These are phyloP conservation scores for Australoheros scitulus DNA, from an alignment of 2,113 vertebrate genomes.

Conservation along the genomic window DNA sequence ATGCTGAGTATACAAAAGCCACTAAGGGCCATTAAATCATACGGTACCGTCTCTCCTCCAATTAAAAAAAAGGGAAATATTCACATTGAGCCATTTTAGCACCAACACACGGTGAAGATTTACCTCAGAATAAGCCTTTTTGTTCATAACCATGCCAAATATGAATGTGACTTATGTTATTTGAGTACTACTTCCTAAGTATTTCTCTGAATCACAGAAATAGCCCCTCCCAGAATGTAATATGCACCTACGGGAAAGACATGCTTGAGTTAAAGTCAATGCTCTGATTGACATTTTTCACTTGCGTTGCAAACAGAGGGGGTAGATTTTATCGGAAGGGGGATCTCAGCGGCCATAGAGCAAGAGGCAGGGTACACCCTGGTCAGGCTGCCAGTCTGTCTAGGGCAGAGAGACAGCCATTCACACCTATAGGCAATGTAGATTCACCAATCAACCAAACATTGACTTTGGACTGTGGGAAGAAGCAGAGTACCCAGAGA, in stretches of 20 bases:
- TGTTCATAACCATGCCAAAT: neutral
- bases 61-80: neutral
- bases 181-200: neutral
- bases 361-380: no score
- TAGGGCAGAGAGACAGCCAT: no score
- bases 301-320: neutral
- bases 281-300: neutral
- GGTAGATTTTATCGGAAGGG: neutral
- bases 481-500: no score
- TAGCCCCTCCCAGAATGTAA: slow-evolving; percentile 9
- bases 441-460: no score
- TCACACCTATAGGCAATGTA: no score
- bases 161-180: neutral
- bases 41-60: neutral
- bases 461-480: no score
- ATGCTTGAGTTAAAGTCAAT: neutral
- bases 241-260: neutral
- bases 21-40: neutral
- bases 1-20: neutral
- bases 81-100: neutral
- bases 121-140: neutral
- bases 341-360: no score
- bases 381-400: no score
- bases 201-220: neutral
- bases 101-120: neutral